A percentile compares a stretch with the other conserved stretches of the same genome.
These are phyloP conservation scores for Heliconius charithonia DNA, from an alignment of 2,888 invertebrate genomes.

Conservation along the genomic window DNA sequence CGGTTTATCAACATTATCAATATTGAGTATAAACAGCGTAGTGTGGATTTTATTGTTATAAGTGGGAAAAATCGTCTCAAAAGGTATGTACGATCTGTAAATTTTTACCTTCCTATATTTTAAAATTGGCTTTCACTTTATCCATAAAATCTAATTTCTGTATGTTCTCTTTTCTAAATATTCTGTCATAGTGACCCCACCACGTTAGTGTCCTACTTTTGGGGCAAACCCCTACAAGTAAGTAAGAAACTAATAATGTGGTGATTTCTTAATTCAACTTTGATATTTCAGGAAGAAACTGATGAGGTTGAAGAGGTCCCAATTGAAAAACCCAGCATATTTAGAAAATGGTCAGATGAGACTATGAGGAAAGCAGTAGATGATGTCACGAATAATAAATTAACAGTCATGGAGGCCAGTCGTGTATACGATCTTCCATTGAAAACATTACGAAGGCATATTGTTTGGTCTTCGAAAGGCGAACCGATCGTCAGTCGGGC, in stretches of 20 bases:
- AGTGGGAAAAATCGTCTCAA: neutral
- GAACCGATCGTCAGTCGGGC: conserved; percentile 1
- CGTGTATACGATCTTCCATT: neutral
- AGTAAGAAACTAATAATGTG: neutral
- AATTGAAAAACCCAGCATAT: neutral
- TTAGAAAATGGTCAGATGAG: conserved; percentile 13
- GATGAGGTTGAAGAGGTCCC: conserved; percentile 8
- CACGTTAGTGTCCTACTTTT: neutral
- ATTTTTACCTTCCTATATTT: conserved; percentile 10
- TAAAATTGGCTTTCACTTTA: neutral
- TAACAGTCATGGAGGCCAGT: neutral
- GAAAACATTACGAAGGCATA: conserved; percentile 5
- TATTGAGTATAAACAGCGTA: neutral
- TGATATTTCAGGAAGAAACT: conserved; percentile 7
- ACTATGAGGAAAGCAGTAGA: conserved; percentile 8
- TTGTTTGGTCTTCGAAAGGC: conserved; percentile 12
- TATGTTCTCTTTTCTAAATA: neutral
- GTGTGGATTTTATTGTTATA: conserved; percentile 12
- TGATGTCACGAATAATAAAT: conserved; percentile 4
- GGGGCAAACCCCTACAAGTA: neutral
- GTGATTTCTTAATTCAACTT: conserved; percentile 11
- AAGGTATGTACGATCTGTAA: conserved; percentile 19
- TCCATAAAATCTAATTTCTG: neutral
- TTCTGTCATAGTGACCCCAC: conserved; percentile 17
- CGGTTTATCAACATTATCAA: neutral